Base-by-base conservation (phyloP, 2,113 vertebrate genomes). In the Heloderma charlesbogerti region DNA sequence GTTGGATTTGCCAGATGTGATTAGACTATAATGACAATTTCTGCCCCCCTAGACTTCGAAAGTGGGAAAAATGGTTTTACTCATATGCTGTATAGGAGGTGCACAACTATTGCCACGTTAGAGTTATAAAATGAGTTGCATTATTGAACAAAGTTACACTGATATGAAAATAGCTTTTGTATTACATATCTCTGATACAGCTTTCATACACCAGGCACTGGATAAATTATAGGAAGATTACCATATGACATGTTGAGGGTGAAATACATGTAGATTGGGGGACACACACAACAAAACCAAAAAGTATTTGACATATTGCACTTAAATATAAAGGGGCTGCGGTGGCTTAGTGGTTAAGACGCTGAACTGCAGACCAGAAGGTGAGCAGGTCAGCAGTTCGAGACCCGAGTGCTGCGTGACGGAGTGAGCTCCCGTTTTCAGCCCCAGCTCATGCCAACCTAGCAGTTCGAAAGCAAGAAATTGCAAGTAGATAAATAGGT, bases 1-100 rank as follows among this genome's bases (percentile, higher is more conserved):
- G 31, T 18, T 78, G 4, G 74, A 20, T 66, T 85, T 90, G 43
- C 57, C 89, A 90, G 82, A 90, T 85, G 72, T 77, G 31, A 69
- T 18, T 22, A 67, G 60, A 60, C 20, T 80, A 10, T 57, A 80
- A 69, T 18, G 80, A 88, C 77, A 69, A 8, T 27, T 37, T 78
- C 63, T 85, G 25, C 71, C 31, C 71, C 43, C 51, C 43, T 48
- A 54, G 43, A 51, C 31, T 90, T 66, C 29, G 22, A 51, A 85
- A 72, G 45, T 51, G 34, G 69, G 69, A 22, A 60, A 13, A 20
- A 7, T 2, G 1, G 8, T 74, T 83, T 63, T 20, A 43, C n/a
- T 74, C 40, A 72, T 57, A 45, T 63, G 20, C n/a, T 89, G 57
- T n/a, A 45, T 75, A 57, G 69, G 40, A 60, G 1, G 31, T 12